These are phyloP conservation scores for Ciconia stormi DNA, from an alignment of 2,113 vertebrate species.

Conservation along the genomic window DNA sequence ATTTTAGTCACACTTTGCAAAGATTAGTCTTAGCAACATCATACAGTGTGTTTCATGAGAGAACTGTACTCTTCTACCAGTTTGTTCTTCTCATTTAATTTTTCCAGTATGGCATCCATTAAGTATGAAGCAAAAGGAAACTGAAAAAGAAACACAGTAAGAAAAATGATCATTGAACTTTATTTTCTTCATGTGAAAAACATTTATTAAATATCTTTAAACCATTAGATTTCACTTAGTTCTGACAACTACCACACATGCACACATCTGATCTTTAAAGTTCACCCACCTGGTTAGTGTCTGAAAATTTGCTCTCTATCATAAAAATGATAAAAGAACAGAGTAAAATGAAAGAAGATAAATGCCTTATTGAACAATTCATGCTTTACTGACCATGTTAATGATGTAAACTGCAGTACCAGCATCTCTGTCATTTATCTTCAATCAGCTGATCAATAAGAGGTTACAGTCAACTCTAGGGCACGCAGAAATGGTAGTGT, in stretches of 20 bases:
- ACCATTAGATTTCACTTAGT: slow-evolving; percentile 64
- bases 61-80: slow-evolving; percentile 86
- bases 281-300: slow-evolving; percentile 62
- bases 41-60: slow-evolving; percentile 78
- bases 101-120: slow-evolving; percentile 85
- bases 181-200: slow-evolving; percentile 60
- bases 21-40: background rate
- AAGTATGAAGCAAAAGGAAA: slow-evolving; percentile 87
- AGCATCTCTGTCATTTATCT: slow-evolving; percentile 80
- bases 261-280: slow-evolving; percentile 62
- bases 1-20: slow-evolving; percentile 16
- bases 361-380: slow-evolving; percentile 82
- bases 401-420: slow-evolving; percentile 84
- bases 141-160: slow-evolving; percentile 80
- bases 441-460: slow-evolving; percentile 82
- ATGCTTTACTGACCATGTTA: slow-evolving; percentile 85
- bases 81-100: slow-evolving; percentile 91
- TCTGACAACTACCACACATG: slow-evolving; percentile 40
- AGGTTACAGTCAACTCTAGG: slow-evolving; percentile 79
- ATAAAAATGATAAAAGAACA: slow-evolving; percentile 79
- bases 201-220: slow-evolving; percentile 56
- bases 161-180: slow-evolving; percentile 65
- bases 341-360: slow-evolving; percentile 82
- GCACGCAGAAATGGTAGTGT: slow-evolving; percentile 62
- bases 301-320: slow-evolving; percentile 71